Percentiles rank a stretch among this genome's conserved stretches.
Evolutionary conservation across 2,888 invertebrate genomes (phyloP).

Genomic region (Sesia apiformis): DNA sequence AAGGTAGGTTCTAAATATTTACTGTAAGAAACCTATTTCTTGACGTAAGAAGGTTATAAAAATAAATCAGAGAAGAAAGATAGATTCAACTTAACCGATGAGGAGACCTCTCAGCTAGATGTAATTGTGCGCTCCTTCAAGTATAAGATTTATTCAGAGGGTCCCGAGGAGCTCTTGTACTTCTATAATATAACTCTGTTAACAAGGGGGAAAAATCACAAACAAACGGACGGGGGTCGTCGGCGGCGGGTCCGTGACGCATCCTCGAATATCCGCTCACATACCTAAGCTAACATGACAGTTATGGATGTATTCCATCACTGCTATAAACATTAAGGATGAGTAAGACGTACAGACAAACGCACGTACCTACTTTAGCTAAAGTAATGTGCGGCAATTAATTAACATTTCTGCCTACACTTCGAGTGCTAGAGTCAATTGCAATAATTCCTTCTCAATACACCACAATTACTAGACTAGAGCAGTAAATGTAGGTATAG

Average conservation of each 20-base stretch:
- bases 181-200: slow-evolving; percentile 58
- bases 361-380: too few relatives aligned
- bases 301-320: slow-evolving; percentile 55
- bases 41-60: too few relatives aligned
- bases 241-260: slow-evolving; percentile 40
- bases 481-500: too few relatives aligned
- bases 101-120: slow-evolving; percentile 12
- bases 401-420: too few relatives aligned
- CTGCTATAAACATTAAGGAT: slow-evolving; percentile 28
- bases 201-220: slow-evolving; percentile 47
- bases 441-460: too few relatives aligned
- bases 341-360: slow-evolving; percentile 4
- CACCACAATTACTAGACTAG: too few relatives aligned
- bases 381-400: too few relatives aligned
- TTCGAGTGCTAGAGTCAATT: too few relatives aligned
- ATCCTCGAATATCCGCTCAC: slow-evolving; percentile 52
- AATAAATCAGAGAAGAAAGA: too few relatives aligned
- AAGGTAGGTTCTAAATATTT: too few relatives aligned
- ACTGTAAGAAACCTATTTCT: too few relatives aligned
- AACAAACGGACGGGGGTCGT: slow-evolving; percentile 35
- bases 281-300: slow-evolving; percentile 36
- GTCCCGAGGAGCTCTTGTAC: slow-evolving; percentile 45
- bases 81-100: slow-evolving; percentile 6
- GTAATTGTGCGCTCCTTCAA: slow-evolving; percentile 23
- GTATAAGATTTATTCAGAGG: slow-evolving; percentile 57